phyloP scores from a whole-genome alignment of 2,113 vertebrate species.

The Hyla sarda region DNA sequence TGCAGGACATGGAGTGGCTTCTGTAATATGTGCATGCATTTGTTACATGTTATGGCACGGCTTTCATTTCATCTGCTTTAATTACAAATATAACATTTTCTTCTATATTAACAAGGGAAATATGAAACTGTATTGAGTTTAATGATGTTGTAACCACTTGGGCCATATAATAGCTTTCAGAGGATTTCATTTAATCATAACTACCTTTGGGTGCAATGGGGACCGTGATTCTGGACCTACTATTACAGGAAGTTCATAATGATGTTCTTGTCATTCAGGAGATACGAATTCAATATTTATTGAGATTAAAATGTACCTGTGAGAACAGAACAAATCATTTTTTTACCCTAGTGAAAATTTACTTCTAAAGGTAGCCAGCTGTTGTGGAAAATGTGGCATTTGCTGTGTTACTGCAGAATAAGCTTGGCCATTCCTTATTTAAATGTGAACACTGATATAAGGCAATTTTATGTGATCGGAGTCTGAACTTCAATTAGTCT shows the following conservation, averaged over 20 bases:
- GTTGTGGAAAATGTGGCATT: conserved; percentile 62
- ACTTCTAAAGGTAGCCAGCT: conserved; percentile 74
- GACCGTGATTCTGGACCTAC: conserved; percentile 61
- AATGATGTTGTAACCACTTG: conserved; percentile 45
- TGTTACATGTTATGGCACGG: background rate
- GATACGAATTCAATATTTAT: conserved; percentile 73
- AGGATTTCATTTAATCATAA: conserved; percentile 63
- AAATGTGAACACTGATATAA: background rate
- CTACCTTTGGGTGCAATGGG: conserved; percentile 61
- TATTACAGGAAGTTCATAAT: conserved; percentile 69
- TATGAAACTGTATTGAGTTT: conserved; percentile 32
- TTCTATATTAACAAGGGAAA: conserved; percentile 39
- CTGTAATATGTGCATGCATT: background rate
- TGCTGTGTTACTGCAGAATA: conserved; percentile 1
- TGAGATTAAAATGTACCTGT: conserved; percentile 72
- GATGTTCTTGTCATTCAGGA: conserved; percentile 70
- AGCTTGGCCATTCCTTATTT: conserved; percentile 5
- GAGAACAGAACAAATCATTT: conserved; percentile 74
- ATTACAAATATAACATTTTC: background rate
- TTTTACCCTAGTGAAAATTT: conserved; percentile 76
- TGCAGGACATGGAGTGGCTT: background rate
- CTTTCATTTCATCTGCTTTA: conserved; percentile 38
- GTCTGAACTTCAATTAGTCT: background rate
- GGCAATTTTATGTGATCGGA: background rate
- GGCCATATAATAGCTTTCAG: conserved; percentile 58